phyloP scores from a whole-genome alignment of 2,797 vertebrate genomes.

The Trichosurus vulpecula region DNA sequence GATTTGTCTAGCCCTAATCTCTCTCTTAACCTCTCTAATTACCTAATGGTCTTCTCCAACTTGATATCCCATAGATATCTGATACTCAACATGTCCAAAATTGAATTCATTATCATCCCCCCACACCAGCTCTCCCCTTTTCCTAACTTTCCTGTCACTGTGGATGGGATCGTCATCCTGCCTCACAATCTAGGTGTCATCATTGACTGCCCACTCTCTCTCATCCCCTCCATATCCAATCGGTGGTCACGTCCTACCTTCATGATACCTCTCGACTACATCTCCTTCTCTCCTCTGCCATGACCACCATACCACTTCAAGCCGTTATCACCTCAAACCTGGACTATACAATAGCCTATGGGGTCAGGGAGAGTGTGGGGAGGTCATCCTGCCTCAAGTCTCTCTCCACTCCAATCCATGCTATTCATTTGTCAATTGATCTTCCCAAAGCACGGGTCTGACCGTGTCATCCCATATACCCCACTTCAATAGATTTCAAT shows the following conservation, averaged over 20 bases:
- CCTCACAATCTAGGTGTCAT: neutral
- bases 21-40: neutral
- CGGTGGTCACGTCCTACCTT: neutral
- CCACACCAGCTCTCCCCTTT: neutral
- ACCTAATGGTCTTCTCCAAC: neutral
- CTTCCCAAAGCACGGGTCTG: neutral
- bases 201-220: neutral
- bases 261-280: neutral
- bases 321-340: neutral
- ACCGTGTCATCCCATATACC: neutral
- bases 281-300: neutral
- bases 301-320: neutral
- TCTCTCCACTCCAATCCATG: neutral
- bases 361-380: no score
- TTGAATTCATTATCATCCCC: neutral
- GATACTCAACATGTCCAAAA: neutral
- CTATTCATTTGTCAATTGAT: neutral
- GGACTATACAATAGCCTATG: neutral
- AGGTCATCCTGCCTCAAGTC: neutral
- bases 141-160: neutral
- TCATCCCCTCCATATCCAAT: neutral
- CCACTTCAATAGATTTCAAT: neutral
- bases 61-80: neutral
- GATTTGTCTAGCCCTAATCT: neutral
- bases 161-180: neutral